Evolutionary conservation across 2,113 vertebrate genomes (phyloP).

Genomic region (Prionailurus bengalensis): DNA sequence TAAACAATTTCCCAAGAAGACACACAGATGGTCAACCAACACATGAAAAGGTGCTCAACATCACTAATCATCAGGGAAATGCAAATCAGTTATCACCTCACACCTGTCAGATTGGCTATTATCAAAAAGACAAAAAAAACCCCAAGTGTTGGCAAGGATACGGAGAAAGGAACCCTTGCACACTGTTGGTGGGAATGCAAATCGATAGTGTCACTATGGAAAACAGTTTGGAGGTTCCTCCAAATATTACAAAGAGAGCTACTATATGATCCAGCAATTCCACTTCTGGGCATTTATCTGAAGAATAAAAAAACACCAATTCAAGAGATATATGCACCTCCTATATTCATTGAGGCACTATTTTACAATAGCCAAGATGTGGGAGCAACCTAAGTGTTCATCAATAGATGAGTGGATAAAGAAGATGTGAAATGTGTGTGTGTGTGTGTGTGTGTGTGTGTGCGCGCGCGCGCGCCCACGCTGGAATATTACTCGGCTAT

Average conservation of each 20-base stretch:
- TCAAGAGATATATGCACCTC: background rate
- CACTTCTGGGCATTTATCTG: background rate
- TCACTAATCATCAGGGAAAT: background rate
- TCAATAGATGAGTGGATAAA: background rate
- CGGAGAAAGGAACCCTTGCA: background rate
- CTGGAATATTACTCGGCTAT: background rate
- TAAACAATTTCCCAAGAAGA: background rate
- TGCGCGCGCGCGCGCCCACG: accelerated
- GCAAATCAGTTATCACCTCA: background rate
- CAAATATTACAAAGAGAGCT: background rate
- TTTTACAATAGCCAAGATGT: background rate
- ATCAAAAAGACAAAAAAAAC: background rate
- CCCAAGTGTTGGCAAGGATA: background rate
- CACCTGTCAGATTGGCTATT: background rate
- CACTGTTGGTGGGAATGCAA: background rate
- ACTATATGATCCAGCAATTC: background rate
- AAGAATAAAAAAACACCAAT: background rate
- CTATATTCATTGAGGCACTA: background rate
- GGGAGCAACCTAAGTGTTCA: background rate
- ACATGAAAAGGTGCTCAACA: background rate
- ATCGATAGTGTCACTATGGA: background rate
- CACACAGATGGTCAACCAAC: background rate
- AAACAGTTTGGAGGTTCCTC: background rate
- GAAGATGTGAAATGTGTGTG: background rate
- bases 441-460: too few species aligned